phyloP scores from a whole-genome alignment of 2,888 invertebrate genomes.

The Sceliomorpha sp. region DNA sequence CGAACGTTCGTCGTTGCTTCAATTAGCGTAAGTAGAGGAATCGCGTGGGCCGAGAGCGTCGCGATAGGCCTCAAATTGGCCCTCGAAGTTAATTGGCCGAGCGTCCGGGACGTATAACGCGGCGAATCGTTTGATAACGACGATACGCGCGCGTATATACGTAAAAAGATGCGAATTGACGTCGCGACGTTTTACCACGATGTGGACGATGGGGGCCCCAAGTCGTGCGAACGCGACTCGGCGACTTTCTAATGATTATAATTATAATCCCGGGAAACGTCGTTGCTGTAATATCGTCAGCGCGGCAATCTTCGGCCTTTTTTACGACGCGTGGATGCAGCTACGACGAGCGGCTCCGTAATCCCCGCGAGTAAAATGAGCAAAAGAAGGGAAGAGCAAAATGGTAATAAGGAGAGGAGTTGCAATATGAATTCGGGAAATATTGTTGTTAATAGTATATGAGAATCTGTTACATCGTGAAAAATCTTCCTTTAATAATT shows the following conservation, averaged over 20 bases:
- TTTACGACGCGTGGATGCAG: too few relatives aligned
- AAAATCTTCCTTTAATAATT: too few relatives aligned
- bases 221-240: conserved; percentile 1
- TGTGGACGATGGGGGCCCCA: conserved; percentile 1
- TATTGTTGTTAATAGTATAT: too few relatives aligned
- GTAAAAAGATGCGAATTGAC: conserved; percentile 30
- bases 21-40: conserved; percentile 57
- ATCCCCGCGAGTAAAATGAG: too few relatives aligned
- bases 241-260: conserved; percentile 50
- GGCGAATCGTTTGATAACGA: conserved; percentile 50
- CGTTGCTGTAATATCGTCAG: conserved; percentile 20
- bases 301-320: conserved; percentile 15
- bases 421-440: too few relatives aligned
- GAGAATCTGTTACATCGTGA: too few relatives aligned
- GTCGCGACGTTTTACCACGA: too few relatives aligned
- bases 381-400: too few relatives aligned
- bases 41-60: conserved; percentile 53
- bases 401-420: too few relatives aligned
- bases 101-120: conserved; percentile 29
- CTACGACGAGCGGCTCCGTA: too few relatives aligned
- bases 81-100: conserved; percentile 52
- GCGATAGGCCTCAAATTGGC: conserved; percentile 35
- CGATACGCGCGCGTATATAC: conserved; percentile 4
- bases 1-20: conserved; percentile 45
- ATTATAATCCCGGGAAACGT: conserved; percentile 47